Percentiles rank a stretch among this genome's conserved stretches.
These are phyloP conservation scores for Sipha flava DNA, from an alignment of 1,140 invertebrate species.

Conservation along the genomic window DNA sequence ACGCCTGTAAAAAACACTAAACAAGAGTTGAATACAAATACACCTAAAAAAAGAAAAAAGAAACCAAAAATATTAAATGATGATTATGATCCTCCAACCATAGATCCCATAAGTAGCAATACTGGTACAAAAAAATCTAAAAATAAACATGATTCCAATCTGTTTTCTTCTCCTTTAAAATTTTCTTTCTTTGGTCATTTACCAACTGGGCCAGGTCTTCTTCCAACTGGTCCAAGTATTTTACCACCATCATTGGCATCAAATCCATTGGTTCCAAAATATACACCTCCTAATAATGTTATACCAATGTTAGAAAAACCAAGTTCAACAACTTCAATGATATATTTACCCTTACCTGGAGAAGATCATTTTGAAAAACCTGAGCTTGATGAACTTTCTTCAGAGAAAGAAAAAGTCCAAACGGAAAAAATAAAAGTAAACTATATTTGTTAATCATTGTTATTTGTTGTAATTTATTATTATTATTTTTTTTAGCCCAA, in stretches of 20 bases:
- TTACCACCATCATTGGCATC: background rate
- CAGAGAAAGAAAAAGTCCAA: background rate
- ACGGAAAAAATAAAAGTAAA: background rate
- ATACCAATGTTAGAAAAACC: background rate
- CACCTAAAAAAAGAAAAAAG: background rate
- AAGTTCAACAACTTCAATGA: background rate
- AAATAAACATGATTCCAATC: background rate
- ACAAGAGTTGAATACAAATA: background rate
- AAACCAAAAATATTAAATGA: background rate
- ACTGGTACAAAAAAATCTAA: background rate
- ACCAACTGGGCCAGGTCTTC: background rate
- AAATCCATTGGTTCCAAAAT: constrained; percentile 21
- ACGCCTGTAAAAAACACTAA: background rate
- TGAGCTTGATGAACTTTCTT: background rate
- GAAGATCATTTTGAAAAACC: background rate
- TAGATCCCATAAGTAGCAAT: background rate
- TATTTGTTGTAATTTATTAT: background rate
- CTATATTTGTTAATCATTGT: background rate
- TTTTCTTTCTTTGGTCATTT: constrained; percentile 23
- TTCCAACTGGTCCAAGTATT: background rate
- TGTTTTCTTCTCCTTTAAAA: background rate
- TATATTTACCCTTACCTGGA: background rate
- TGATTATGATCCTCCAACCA: background rate
- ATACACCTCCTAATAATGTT: background rate
- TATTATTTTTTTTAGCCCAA: constrained; percentile 43